Base-by-base conservation (phyloP, 2,113 vertebrate genomes). In the Nyctereutes procyonoides region DNA sequence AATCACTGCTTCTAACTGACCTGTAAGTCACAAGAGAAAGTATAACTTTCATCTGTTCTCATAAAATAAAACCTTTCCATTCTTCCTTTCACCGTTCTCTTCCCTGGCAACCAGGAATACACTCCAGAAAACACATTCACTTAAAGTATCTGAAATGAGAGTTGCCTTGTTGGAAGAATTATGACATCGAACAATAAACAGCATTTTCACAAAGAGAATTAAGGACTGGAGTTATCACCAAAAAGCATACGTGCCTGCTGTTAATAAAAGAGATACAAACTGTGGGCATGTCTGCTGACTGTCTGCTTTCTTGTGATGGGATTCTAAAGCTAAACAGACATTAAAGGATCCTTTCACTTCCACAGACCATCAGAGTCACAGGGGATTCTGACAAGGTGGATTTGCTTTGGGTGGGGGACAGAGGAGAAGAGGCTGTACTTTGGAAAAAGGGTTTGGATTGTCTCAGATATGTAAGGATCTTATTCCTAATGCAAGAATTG, bases 131-230 rank as follows among this genome's bases (percentile, higher is more conserved):
- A 56, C 17, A 88, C n/a, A 20, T 19, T 14, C 53, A 89, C 67
- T 38, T 30, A 43, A 93, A 94, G 67, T 3, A 30, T 88, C n/a
- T 12, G 1, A 17, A 55, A 2, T 86, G 82, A 14, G 11, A 95
- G 53, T 63, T 58, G 51, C 22, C 32, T 90, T 77, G 24, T 62
- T 88, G 77, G 19, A 58, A 67, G 97, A 97, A 92, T 69, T 1
- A 62, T 83, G 26, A 74, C 5, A 97, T 30, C 62, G 96, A 95
- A 95, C 93, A 95, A 97, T 35, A 76, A 93, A 74, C 3, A 51
- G 3, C n/a, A 67, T 90, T 97, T 97, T 95, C 87, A 95, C 62
- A 17, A 30, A 3, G 4, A 80, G 2, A 92, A 90, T 53, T 0
- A 94, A 16, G 85, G 86, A 80, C 38, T 0, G 2, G 96, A 51